These are phyloP conservation scores for Sarotherodon lohbergeri DNA, from an alignment of 2,113 vertebrate genomes.

Conservation along the genomic window DNA sequence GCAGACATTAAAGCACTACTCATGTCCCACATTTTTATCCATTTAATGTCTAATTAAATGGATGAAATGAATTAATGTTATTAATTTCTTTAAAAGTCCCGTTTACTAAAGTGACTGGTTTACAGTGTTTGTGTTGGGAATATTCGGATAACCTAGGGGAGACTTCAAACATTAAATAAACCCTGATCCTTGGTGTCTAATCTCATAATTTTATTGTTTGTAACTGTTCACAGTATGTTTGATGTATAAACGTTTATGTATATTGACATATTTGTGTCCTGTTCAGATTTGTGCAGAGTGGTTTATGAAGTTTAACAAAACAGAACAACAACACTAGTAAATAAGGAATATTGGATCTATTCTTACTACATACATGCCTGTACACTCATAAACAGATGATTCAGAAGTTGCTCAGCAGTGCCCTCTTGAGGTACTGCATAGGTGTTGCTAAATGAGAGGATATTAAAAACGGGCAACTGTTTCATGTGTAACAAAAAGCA, in stretches of 20 bases:
- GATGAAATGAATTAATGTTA: neutral
- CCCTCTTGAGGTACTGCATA: neutral
- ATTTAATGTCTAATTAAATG: neutral
- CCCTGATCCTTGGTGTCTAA: neutral
- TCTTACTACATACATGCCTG: neutral
- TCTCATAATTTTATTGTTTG: neutral
- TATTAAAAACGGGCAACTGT: neutral
- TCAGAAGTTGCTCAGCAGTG: neutral
- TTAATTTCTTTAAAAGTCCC: neutral
- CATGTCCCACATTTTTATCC: neutral
- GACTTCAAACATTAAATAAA: neutral
- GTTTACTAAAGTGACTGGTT: neutral
- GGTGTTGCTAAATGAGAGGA: neutral
- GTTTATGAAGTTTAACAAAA: neutral
- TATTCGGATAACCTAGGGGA: neutral
- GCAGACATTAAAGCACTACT: neutral
- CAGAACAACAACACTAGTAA: neutral
- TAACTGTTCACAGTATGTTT: neutral
- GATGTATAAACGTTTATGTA: neutral
- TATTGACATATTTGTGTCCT: neutral
- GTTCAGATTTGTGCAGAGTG: neutral
- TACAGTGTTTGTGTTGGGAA: neutral
- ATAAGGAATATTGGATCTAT: neutral
- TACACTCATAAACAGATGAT: neutral
- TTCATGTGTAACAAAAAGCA: neutral